Conservation (phyloP, 2,113 vertebrate species). For the Nettapus auritus region DNA sequence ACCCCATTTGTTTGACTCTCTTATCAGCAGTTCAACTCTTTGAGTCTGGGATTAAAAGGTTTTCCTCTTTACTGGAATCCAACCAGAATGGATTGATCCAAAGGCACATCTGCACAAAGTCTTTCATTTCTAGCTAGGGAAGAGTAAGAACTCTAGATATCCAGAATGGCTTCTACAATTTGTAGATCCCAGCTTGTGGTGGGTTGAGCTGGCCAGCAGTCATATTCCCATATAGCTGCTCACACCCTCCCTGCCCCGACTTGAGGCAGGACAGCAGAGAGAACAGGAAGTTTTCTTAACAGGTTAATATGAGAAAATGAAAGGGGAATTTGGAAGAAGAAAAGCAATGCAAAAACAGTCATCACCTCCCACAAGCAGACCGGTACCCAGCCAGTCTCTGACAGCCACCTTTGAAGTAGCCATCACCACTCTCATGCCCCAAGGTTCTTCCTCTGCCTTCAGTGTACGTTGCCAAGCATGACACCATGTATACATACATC, state of each 20-base stretch:
- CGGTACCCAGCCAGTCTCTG: fast-evolving
- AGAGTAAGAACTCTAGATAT: not conserved
- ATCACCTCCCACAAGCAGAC: not conserved
- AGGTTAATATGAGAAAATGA: not conserved
- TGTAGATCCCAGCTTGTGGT: not conserved
- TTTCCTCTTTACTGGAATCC: not conserved
- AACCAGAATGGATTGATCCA: not conserved
- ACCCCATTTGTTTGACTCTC: not conserved
- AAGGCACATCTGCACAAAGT: not conserved
- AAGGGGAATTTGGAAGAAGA: not conserved
- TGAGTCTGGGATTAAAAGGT: not conserved
- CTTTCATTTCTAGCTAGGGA: not conserved
- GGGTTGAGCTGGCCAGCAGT: not conserved
- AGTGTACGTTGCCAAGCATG: not conserved
- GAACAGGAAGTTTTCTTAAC: not conserved
- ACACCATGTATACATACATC: not conserved
- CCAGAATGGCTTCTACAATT: not conserved
- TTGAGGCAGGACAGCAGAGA: not conserved
- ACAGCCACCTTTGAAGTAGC: not conserved
- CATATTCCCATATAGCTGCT: not conserved
- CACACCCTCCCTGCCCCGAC: not conserved
- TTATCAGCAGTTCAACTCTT: not conserved
- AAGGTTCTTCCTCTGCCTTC: not conserved
- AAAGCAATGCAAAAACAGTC: not conserved
- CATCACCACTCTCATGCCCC: not conserved